These are phyloP conservation scores for Drosophila ohnishii DNA, from an alignment of 1,140 invertebrate species.

Conservation along the genomic window DNA sequence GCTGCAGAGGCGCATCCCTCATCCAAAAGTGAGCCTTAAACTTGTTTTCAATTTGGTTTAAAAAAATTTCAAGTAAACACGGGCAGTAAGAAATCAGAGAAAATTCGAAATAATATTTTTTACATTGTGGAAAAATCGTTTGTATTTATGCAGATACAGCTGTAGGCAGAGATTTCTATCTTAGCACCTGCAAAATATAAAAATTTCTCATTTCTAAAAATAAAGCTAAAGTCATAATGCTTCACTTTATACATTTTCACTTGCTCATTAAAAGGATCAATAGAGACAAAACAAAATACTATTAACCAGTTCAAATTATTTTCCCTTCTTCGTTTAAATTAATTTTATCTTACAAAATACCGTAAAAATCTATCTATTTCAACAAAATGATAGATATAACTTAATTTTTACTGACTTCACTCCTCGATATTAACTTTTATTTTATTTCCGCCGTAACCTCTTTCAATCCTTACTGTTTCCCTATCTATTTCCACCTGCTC, in stretches of 20 bases:
- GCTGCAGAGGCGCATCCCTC: not conserved
- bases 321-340: not conserved
- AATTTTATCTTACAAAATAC: too few species aligned
- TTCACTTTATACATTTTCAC: not conserved
- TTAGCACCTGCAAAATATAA: not conserved
- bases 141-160: constrained; percentile 6
- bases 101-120: not conserved
- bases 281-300: not conserved
- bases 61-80: constrained; percentile 13
- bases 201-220: not conserved
- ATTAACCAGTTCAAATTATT: not conserved
- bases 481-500: constrained; percentile 37
- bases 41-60: constrained; percentile 10
- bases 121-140: not conserved
- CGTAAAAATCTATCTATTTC: not conserved
- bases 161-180: not conserved
- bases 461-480: not conserved
- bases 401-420: not conserved
- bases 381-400: not conserved
- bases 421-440: constrained; percentile 3
- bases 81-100: not conserved
- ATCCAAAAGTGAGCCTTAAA: constrained; percentile 3
- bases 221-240: not conserved
- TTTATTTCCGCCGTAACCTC: constrained; percentile 13
- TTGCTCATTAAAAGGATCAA: not conserved